Evolutionary conservation across 2,797 vertebrate species (phyloP).

Genomic region (Luscinia luscinia): DNA sequence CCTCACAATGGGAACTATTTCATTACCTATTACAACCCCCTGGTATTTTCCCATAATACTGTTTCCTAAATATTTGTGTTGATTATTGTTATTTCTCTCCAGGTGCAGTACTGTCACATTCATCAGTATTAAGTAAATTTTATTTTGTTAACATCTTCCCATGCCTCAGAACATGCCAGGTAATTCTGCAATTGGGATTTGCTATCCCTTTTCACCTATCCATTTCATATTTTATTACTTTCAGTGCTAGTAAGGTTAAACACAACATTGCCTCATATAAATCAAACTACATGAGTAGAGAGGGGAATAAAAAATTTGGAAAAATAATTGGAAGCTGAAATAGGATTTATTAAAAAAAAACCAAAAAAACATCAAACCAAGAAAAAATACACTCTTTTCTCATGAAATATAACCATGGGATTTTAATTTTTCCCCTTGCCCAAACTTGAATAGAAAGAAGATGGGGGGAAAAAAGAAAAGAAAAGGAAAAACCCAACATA

Average conservation of each 20-base stretch:
- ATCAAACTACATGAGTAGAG: not conserved
- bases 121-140: slow-evolving; percentile 44
- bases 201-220: not conserved
- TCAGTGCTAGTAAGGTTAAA: slow-evolving; percentile 10
- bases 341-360: not conserved
- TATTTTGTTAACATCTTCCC: not conserved
- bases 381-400: not conserved
- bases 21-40: not conserved
- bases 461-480: no score
- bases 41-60: slow-evolving; percentile 13
- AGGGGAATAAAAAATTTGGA: not conserved
- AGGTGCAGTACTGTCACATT: slow-evolving; percentile 1
- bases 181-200: slow-evolving; percentile 3
- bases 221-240: slow-evolving; percentile 10
- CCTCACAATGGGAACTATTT: not conserved
- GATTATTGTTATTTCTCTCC: slow-evolving; percentile 22
- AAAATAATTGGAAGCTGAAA: slow-evolving; percentile 9
- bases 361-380: not conserved
- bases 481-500: no score
- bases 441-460: not conserved
- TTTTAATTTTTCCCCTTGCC: not conserved
- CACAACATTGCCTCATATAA: not conserved
- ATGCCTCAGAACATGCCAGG: not conserved
- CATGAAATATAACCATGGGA: not conserved
- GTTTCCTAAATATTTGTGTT: slow-evolving; percentile 23